Base-by-base conservation (phyloP, 2,888 invertebrate genomes). In the Limnephilus rhombicus region DNA sequence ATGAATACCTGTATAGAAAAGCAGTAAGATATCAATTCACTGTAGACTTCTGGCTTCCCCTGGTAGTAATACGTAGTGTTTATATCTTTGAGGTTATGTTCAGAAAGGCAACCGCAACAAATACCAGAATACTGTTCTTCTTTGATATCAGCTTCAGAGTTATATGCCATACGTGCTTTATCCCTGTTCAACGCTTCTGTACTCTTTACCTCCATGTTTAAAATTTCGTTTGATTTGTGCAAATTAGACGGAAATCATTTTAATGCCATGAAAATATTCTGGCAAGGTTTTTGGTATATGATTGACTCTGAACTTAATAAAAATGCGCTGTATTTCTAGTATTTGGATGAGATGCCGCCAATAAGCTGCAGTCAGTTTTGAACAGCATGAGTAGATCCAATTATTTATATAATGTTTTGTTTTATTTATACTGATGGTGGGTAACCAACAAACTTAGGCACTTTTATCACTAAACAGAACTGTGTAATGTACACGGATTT, bases 41-140 rank as follows among this genome's bases (percentile, higher is more conserved):
- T 87, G 85, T 92, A 92, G 18, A 91, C 91, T 83, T 92, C 92
- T 5, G 92, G 90, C 37, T 92, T 92, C 11, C 90, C 91, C 15
- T 91, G 68, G 41, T 91, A 87, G 29, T 92, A 92, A 82, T 92
- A 90, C 5, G 91, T 91, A 45, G 82, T 80, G 13, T 87, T 37
- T 87, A 92, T 91, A 41, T 92, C 92, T 49, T 85, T 91, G 5
- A 92, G 83, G 83, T 91, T 80, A 24, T 89, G 82, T 37, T 82
- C 90, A 9, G 45, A 49, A 31, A 92, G 80, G 80, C 92, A 92
- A 5, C 80, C 92, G 81, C 92, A 89, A 53, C 92, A 92, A 3
- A 91, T 45, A 13, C 88, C 85, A 29, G 68, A 53, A 41, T 88
- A 68, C 3, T 86, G 12, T 7, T 89, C 91, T 13, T 92, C 81